These are phyloP conservation scores for Salmo trutta DNA, from an alignment of 2,797 vertebrate species.

Conservation along the genomic window DNA sequence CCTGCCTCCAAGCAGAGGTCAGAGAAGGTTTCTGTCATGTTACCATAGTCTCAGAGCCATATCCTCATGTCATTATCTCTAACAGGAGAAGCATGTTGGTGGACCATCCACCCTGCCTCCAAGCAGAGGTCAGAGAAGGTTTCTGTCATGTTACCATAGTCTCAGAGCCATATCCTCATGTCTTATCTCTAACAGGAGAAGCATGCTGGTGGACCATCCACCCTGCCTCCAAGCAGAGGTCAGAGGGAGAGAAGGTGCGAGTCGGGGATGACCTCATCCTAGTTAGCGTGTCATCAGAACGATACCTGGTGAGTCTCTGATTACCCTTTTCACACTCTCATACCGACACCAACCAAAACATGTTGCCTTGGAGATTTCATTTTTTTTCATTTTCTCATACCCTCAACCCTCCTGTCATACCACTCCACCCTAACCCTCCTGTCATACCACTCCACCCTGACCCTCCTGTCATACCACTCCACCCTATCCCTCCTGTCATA, in stretches of 20 bases:
- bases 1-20: no score
- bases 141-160: no score
- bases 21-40: no score
- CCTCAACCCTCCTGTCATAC: no score
- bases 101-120: conserved; percentile 96
- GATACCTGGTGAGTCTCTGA: conserved; percentile 87
- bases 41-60: no score
- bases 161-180: conserved; percentile 38
- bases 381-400: no score
- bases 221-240: conserved; percentile 94
- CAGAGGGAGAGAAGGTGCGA: conserved; percentile 76
- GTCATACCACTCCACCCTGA: no score
- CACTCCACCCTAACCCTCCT: no score
- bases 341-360: neutral
- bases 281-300: conserved; percentile 93
- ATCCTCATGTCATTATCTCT: no score
- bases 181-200: no score
- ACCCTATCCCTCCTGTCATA: no score
- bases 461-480: no score
- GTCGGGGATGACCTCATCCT: conserved; percentile 96
- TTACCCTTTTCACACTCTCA: neutral
- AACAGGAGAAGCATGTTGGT: conserved; percentile 39
- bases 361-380: neutral
- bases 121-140: conserved; percentile 78
- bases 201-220: conserved; percentile 86